These are phyloP conservation scores for Sminthurides aquaticus DNA, from an alignment of 2,888 invertebrate species.

Conservation along the genomic window DNA sequence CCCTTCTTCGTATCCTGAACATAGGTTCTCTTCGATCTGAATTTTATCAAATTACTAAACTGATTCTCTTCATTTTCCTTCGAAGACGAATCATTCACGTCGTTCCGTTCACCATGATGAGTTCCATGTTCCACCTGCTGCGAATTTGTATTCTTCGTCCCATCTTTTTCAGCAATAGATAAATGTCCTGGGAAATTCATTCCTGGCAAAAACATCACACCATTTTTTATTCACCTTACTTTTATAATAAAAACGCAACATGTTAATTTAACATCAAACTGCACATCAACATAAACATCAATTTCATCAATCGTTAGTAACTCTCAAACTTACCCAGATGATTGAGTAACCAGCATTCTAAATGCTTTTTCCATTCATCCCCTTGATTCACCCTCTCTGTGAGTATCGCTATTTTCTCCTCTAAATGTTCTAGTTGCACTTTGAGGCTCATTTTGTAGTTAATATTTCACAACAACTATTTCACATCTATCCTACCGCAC, in stretches of 20 bases:
- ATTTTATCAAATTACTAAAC: conserved; percentile 11
- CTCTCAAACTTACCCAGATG: conserved; percentile 16
- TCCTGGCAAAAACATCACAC: not conserved
- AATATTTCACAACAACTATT: not conserved
- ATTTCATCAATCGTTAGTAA: too few species aligned
- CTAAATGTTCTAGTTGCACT: conserved; percentile 12
- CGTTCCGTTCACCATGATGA: too few species aligned
- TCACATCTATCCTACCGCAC: too few species aligned
- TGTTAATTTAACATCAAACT: too few species aligned
- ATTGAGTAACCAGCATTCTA: conserved; percentile 13
- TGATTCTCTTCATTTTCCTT: conserved; percentile 21
- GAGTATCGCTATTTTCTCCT: conserved; percentile 12
- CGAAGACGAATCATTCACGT: not conserved
- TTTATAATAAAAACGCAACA: conserved; percentile 3
- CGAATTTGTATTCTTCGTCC: not conserved
- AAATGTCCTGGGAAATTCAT: conserved; percentile 11
- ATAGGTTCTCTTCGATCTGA: not conserved
- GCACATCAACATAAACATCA: too few species aligned
- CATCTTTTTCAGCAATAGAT: not conserved
- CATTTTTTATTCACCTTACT: not conserved
- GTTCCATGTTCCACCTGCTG: too few species aligned
- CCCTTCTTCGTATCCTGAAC: not conserved
- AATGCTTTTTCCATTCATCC: conserved; percentile 18
- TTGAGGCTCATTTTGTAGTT: conserved; percentile 8
- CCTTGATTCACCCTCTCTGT: conserved; percentile 15